Evolutionary conservation across 1,140 invertebrate species (phyloP).

Genomic region (Cataglyphis hispanica): DNA sequence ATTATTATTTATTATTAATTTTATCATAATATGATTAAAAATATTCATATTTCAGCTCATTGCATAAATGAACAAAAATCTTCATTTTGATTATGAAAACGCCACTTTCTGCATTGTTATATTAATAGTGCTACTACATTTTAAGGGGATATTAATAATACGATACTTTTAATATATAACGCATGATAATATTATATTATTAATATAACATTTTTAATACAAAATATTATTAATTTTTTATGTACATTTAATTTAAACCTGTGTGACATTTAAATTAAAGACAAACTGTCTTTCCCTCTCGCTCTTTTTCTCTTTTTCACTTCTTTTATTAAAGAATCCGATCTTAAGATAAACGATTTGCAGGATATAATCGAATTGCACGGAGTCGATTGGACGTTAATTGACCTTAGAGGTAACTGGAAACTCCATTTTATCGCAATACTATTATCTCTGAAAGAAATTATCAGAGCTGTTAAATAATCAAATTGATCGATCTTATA

Average conservation of each 20-base stretch:
- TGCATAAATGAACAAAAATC: background rate
- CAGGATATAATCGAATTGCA: constrained; percentile 76
- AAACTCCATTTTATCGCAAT: constrained; percentile 76
- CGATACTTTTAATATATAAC: no score
- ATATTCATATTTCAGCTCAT: background rate
- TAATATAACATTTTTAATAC: background rate
- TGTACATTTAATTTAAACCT: background rate
- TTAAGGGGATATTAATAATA: no score
- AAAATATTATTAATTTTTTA: background rate
- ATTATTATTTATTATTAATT: background rate
- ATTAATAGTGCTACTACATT: no score
- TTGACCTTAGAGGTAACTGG: constrained; percentile 69
- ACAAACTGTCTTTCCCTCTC: background rate
- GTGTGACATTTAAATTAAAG: background rate
- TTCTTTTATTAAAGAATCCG: background rate
- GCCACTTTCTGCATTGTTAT: no score
- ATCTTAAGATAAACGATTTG: constrained; percentile 71
- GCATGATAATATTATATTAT: no score
- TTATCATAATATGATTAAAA: background rate
- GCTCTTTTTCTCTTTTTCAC: background rate
- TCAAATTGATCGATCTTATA: background rate
- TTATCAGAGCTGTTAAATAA: background rate
- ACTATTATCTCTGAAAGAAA: constrained; percentile 51
- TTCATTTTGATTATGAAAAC: background rate
- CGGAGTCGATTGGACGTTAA: constrained; percentile 75